Evolutionary conservation across 2,113 vertebrate species (phyloP).

Genomic region (Nanorana parkeri): DNA sequence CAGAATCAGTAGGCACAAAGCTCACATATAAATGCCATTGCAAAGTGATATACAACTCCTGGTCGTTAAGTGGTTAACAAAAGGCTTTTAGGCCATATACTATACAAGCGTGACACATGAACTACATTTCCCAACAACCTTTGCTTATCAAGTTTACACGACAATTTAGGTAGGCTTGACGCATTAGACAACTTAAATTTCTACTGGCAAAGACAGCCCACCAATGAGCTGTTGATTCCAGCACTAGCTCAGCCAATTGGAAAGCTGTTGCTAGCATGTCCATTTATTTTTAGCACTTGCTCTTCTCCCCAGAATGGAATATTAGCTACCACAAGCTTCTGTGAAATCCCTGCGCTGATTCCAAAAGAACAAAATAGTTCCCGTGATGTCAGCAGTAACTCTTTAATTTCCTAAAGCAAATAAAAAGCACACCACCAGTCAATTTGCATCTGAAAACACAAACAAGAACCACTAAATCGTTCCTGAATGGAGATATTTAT

Average conservation of each 20-base stretch:
- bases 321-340: neutral
- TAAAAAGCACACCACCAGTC: no score
- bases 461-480: no score
- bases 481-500: no score
- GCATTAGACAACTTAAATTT: conserved; percentile 33
- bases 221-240: conserved; percentile 67
- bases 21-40: no score
- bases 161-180: conserved; percentile 30
- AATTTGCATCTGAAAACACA: no score
- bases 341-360: conserved; percentile 65
- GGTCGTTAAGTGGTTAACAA: neutral
- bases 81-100: neutral
- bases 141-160: conserved; percentile 1
- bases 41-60: neutral
- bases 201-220: conserved; percentile 66
- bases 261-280: conserved; percentile 87
- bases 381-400: neutral
- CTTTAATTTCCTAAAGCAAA: neutral
- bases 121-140: conserved; percentile 79
- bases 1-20: no score
- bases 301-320: conserved; percentile 40
- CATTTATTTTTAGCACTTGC: conserved; percentile 89
- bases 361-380: conserved; percentile 63
- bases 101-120: neutral
- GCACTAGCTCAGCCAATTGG: conserved; percentile 75